Conservation (phyloP, 2,797 vertebrate genomes). For the Propithecus deckenii region DNA sequence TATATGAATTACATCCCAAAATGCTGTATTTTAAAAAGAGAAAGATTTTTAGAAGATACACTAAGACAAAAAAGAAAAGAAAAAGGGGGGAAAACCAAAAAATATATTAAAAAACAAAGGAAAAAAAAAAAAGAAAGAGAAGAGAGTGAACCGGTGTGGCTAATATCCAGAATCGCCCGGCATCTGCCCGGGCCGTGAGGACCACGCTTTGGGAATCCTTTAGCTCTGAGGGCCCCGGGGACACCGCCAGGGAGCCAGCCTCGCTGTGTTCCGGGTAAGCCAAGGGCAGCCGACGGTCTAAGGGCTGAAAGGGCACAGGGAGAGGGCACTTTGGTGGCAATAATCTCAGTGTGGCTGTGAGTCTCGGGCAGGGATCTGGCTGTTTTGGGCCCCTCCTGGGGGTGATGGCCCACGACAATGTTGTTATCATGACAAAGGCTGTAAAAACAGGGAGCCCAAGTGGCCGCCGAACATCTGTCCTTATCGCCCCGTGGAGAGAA, state of each 20-base stretch:
- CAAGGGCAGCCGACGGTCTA: no score
- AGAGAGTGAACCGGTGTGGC: not conserved
- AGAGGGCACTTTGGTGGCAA: constrained; percentile 52
- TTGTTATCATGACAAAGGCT: not conserved
- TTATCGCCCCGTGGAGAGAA: not conserved
- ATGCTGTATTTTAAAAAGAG: not conserved
- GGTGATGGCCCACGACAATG: not conserved
- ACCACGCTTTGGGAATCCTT: no score
- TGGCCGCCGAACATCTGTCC: not conserved
- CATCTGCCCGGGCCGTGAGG: rapidly evolving
- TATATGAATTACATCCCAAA: not conserved
- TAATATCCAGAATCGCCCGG: not conserved
- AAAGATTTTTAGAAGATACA: not conserved
- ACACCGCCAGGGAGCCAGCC: not conserved
- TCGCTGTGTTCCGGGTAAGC: not conserved
- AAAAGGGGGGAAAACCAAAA: not conserved
- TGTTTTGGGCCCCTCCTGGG: constrained; percentile 58
- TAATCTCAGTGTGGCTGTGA: not conserved
- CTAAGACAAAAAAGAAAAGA: not conserved
- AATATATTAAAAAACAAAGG: not conserved
- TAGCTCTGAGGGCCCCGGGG: not conserved
- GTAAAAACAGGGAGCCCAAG: not conserved
- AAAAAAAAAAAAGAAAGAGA: not conserved
- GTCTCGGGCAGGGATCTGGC: not conserved
- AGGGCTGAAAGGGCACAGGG: not conserved